Percentiles rank a stretch among this genome's conserved stretches.
These are phyloP conservation scores for Apodemia duryi DNA, from an alignment of 2,888 invertebrate genomes.

Conservation along the genomic window DNA sequence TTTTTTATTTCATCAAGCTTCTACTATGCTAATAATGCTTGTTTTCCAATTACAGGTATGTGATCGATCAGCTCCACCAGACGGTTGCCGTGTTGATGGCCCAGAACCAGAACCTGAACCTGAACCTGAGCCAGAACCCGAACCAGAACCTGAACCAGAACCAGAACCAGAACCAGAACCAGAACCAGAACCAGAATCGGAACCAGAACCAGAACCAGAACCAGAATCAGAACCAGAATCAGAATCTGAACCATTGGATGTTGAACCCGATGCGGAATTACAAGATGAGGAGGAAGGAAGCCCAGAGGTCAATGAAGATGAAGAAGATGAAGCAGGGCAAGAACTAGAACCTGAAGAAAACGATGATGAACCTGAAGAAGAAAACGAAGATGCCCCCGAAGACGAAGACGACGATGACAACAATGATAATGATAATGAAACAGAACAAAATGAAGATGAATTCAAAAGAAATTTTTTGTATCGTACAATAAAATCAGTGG, in stretches of 20 bases:
- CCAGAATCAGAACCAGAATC: conserved; percentile 50
- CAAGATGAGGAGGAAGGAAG: conserved; percentile 59
- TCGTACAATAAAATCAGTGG: background rate
- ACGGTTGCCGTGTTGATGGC: conserved; percentile 49
- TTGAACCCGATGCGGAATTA: conserved; percentile 48
- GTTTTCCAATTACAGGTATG: conserved; percentile 51
- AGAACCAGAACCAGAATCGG: conserved; percentile 27
- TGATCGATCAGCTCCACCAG: conserved; percentile 53
- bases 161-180: conserved; percentile 36
- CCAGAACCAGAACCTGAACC: conserved; percentile 37
- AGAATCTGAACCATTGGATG: conserved; percentile 53
- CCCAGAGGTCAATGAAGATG: conserved; percentile 36
- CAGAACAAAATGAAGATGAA: background rate
- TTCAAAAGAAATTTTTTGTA: background rate
- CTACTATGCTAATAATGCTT: background rate
- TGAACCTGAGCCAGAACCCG: conserved; percentile 41
- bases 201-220: conserved; percentile 52
- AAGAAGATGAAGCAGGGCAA: conserved; percentile 37
- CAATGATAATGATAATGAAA: conserved; percentile 24
- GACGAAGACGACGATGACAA: conserved; percentile 22
- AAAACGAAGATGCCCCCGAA: conserved; percentile 25
- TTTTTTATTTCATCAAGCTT: no score
- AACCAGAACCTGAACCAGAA: conserved; percentile 58
- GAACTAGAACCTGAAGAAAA: conserved; percentile 45
- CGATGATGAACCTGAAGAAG: conserved; percentile 41